phyloP scores from a whole-genome alignment of 1,140 invertebrate genomes.

The Gyrodactylus salaris region DNA sequence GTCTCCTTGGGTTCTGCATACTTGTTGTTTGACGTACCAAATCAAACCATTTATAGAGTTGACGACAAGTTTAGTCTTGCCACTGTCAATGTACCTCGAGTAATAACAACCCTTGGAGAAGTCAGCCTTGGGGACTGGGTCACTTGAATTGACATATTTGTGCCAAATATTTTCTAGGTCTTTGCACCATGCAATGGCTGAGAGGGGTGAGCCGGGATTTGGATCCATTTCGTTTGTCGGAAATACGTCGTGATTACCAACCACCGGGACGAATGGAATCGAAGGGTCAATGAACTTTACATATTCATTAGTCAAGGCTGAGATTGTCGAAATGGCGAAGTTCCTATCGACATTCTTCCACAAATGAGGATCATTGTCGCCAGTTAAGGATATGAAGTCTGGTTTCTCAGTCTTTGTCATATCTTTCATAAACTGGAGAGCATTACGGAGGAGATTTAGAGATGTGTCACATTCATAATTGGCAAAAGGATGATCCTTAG shows the following conservation, averaged over 20 bases:
- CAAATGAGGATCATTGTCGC: background rate
- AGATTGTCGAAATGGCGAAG: background rate
- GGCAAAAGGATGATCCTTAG: background rate
- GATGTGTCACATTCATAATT: background rate
- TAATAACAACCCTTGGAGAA: background rate
- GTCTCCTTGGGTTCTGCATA: background rate
- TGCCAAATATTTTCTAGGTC: background rate
- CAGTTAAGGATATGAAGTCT: background rate
- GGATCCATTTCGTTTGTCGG: background rate
- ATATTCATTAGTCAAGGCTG: background rate
- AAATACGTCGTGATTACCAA: background rate
- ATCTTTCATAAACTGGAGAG: background rate
- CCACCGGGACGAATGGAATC: background rate
- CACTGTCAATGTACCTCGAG: background rate
- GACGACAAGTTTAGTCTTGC: background rate
- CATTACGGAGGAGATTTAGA: background rate
- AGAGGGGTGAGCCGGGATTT: background rate
- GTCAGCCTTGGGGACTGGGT: background rate
- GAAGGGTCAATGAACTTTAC: background rate
- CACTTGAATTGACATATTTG: background rate
- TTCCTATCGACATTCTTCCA: background rate
- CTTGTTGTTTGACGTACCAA: background rate
- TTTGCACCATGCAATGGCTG: background rate
- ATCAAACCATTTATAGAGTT: background rate
- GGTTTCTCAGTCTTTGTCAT: background rate